Percentiles rank a stretch among this genome's conserved stretches.
Evolutionary conservation across 2,797 vertebrate species (phyloP).

Genomic region (Hemitrygon akajei): DNA sequence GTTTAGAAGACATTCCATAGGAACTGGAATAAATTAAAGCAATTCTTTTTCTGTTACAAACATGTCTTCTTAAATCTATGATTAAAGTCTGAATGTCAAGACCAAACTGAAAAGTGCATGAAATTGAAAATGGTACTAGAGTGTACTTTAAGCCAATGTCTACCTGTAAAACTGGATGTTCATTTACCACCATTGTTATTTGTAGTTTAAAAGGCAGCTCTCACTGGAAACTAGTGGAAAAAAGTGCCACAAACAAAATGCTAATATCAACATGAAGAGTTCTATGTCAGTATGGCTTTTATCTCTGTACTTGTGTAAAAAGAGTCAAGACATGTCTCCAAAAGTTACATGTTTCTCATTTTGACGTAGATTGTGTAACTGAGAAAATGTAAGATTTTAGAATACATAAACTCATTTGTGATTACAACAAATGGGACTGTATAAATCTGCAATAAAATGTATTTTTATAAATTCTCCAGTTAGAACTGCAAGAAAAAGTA

Average conservation of each 20-base stretch:
- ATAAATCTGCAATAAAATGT: conserved; percentile 26
- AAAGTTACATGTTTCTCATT: not conserved
- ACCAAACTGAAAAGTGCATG: not conserved
- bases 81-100: not conserved
- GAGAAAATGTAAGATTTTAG: not conserved
- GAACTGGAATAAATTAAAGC: not conserved
- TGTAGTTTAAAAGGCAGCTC: not conserved
- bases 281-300: not conserved
- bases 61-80: not conserved
- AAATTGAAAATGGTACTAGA: conserved; percentile 37
- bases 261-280: not conserved
- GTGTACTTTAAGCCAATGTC: conserved; percentile 38
- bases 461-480: conserved; percentile 29
- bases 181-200: not conserved
- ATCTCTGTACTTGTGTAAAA: not conserved
- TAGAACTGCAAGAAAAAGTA: not conserved
- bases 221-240: not conserved
- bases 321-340: not conserved
- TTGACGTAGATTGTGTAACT: not conserved
- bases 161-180: conserved; percentile 34
- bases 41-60: not conserved
- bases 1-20: not conserved
- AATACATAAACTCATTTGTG: not conserved
- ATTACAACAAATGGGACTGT: not conserved
- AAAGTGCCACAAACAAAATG: not conserved